phyloP scores from a whole-genome alignment of 2,888 invertebrate genomes.

The Zaprionus lineosus region DNA sequence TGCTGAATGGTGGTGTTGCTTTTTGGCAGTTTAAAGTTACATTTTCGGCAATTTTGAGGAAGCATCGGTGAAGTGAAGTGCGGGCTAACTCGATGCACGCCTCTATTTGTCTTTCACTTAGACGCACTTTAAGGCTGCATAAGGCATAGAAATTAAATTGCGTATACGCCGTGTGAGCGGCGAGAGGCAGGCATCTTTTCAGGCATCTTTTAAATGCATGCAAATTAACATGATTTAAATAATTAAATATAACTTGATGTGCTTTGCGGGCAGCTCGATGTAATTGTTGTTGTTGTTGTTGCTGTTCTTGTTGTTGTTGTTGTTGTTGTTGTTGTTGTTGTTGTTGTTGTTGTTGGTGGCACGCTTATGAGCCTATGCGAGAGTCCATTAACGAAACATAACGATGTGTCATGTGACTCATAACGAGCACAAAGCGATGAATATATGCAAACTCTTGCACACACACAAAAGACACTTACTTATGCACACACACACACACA shows the following conservation, averaged over 20 bases:
- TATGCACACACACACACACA: slow-evolving; percentile 16
- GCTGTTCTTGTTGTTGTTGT: neutral
- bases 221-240: slow-evolving; percentile 77
- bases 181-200: slow-evolving; percentile 18
- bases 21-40: slow-evolving; percentile 69
- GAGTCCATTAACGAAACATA: slow-evolving; percentile 80
- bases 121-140: slow-evolving; percentile 39
- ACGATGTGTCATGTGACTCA: slow-evolving; percentile 79
- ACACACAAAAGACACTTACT: too few species aligned
- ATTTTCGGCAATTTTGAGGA: slow-evolving; percentile 50
- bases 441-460: neutral
- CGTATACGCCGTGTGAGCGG: slow-evolving; percentile 21
- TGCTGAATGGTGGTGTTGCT: slow-evolving; percentile 21
- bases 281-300: neutral
- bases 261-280: slow-evolving; percentile 43
- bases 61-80: slow-evolving; percentile 20
- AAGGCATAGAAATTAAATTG: slow-evolving; percentile 41
- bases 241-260: slow-evolving; percentile 76
- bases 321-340: slow-evolving; percentile 12
- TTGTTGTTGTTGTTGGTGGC: slow-evolving; percentile 26
- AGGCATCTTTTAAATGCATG: slow-evolving; percentile 54
- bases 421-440: slow-evolving; percentile 52
- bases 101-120: slow-evolving; percentile 42
- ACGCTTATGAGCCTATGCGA: slow-evolving; percentile 53
- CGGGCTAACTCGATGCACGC: slow-evolving; percentile 33